phyloP scores from a whole-genome alignment of 2,797 vertebrate genomes.

The Pogonophryne albipinna region DNA sequence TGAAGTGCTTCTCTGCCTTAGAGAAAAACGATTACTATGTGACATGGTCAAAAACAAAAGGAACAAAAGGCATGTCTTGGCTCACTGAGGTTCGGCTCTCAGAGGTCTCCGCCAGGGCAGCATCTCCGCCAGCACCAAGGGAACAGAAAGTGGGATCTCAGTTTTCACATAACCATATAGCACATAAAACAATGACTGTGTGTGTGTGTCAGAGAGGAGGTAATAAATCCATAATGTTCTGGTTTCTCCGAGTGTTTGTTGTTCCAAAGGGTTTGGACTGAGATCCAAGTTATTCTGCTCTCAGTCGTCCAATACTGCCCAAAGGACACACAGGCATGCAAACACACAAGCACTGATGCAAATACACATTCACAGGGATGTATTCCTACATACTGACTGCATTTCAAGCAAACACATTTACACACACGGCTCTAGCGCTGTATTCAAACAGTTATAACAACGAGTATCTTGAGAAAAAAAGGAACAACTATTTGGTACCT shows the following conservation, averaged over 20 bases:
- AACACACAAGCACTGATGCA: background rate
- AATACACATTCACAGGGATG: background rate
- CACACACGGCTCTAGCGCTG: background rate
- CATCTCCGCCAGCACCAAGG: background rate
- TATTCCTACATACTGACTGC: background rate
- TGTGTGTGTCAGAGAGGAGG: conserved; percentile 19
- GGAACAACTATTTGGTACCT: too few species aligned
- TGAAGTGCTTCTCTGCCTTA: too few species aligned
- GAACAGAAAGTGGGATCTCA: background rate
- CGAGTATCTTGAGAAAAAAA: too few species aligned
- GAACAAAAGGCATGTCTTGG: conserved; percentile 18
- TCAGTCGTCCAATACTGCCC: conserved; percentile 17
- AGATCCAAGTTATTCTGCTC: conserved; percentile 23
- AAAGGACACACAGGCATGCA: conserved; percentile 10
- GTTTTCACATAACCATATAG: conserved; percentile 32
- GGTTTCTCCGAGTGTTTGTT: conserved; percentile 27
- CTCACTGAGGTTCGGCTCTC: conserved; percentile 18
- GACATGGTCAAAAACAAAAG: background rate
- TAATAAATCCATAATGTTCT: conserved; percentile 47
- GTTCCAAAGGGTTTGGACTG: conserved; percentile 41
- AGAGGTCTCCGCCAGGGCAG: conserved; percentile 13
- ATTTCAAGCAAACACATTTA: background rate
- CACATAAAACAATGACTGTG: conserved; percentile 20
- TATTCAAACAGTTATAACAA: too few species aligned
- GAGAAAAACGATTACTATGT: background rate